Percentiles rank a stretch among this genome's conserved stretches.
These are phyloP conservation scores for Dermatophagoides farinae DNA, from an alignment of 1,140 invertebrate genomes.

Conservation along the genomic window DNA sequence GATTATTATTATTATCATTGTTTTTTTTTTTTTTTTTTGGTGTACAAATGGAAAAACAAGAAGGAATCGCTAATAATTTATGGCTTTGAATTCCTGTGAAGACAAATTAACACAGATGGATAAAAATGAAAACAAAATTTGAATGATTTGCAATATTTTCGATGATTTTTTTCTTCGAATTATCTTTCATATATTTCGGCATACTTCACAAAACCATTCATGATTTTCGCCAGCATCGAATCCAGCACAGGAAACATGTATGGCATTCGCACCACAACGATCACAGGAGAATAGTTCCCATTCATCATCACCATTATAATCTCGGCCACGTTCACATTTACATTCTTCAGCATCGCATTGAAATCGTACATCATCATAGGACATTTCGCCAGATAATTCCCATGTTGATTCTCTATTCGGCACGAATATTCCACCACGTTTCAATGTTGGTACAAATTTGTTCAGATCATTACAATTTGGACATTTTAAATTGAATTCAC, in stretches of 20 bases:
- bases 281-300: slow-evolving; percentile 13
- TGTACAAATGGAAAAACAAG: too few relatives aligned
- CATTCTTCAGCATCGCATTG: slow-evolving; percentile 36
- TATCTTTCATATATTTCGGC: neutral
- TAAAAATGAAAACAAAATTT: too few relatives aligned
- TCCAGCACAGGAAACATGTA: neutral
- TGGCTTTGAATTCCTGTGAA: slow-evolving; percentile 30
- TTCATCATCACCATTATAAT: slow-evolving; percentile 24
- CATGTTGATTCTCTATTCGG: slow-evolving; percentile 43
- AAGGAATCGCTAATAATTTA: too few relatives aligned
- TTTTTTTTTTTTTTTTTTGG: too few relatives aligned
- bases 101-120: slow-evolving; percentile 33
- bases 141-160: slow-evolving; percentile 20
- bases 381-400: slow-evolving; percentile 42
- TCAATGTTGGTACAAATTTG: slow-evolving; percentile 37
- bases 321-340: slow-evolving; percentile 34
- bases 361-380: slow-evolving; percentile 35
- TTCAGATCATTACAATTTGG: slow-evolving; percentile 41
- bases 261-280: slow-evolving; percentile 2
- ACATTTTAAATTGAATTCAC: slow-evolving; percentile 42
- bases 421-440: slow-evolving; percentile 40
- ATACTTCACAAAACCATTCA: slow-evolving; percentile 9
- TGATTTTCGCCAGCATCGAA: neutral
- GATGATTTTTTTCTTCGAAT: too few relatives aligned
- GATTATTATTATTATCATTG: too few relatives aligned